Evolutionary conservation across 2,113 vertebrate genomes (phyloP).

Genomic region (Bettongia penicillata): DNA sequence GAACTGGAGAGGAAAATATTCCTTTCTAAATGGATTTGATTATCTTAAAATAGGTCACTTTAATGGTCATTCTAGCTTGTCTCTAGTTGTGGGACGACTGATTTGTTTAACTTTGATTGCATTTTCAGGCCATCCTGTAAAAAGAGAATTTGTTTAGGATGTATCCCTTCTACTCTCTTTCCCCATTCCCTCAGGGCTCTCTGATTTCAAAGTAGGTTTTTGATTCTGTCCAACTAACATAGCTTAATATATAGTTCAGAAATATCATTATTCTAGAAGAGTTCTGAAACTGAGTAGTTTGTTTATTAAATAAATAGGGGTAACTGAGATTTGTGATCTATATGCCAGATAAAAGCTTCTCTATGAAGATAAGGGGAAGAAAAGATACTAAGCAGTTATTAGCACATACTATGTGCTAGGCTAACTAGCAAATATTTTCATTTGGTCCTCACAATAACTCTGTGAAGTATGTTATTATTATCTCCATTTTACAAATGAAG

Average conservation of each 20-base stretch:
- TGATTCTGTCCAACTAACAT: neutral
- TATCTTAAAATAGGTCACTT: constrained; percentile 11
- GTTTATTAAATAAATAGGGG: constrained; percentile 19
- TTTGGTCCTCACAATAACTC: neutral
- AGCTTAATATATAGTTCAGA: neutral
- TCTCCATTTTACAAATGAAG: neutral
- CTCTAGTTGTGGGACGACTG: neutral
- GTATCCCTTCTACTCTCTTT: neutral
- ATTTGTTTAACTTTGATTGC: neutral
- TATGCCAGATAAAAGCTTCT: neutral
- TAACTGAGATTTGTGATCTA: constrained; percentile 27
- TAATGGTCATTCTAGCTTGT: neutral
- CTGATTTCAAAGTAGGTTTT: neutral
- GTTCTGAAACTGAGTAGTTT: constrained; percentile 23
- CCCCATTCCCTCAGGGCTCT: neutral
- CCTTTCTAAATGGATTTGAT: neutral
- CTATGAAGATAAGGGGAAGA: neutral
- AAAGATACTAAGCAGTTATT: neutral
- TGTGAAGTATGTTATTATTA: neutral
- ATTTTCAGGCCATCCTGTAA: neutral
- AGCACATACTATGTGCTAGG: neutral
- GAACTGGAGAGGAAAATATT: neutral
- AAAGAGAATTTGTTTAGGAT: neutral
- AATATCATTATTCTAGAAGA: neutral
- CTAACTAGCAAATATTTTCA: neutral